Evolutionary conservation across 1,140 invertebrate species (phyloP).

Genomic region (Contarinia nasturtii): DNA sequence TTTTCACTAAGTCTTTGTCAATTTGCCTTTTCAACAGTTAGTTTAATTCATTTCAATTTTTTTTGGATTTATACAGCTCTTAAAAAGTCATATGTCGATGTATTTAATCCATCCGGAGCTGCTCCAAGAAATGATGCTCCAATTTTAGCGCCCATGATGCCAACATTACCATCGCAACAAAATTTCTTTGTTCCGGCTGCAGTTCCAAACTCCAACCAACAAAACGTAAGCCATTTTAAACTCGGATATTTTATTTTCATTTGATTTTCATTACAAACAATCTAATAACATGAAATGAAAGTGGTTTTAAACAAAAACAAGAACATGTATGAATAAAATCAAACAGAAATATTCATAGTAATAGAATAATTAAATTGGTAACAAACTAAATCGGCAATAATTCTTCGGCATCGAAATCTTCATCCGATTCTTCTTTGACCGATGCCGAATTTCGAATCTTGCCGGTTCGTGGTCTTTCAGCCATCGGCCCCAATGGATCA

Average conservation of each 20-base stretch:
- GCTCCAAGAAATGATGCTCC: constrained; percentile 27
- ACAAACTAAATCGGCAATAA: constrained; percentile 49
- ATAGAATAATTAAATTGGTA: too few species aligned
- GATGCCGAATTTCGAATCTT: constrained; percentile 38
- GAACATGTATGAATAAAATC: too few species aligned
- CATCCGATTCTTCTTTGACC: constrained; percentile 50
- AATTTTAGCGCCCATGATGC: constrained; percentile 19
- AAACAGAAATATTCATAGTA: too few species aligned
- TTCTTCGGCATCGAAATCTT: constrained; percentile 68
- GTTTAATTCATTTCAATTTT: background rate
- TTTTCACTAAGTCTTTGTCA: background rate
- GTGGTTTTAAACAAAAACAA: too few species aligned
- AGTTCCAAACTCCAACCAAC: background rate
- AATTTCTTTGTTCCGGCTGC: constrained; percentile 22
- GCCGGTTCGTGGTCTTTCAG: constrained; percentile 53
- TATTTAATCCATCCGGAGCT: constrained; percentile 51
- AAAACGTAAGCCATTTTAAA: too few species aligned
- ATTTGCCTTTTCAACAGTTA: too few species aligned
- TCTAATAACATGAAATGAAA: too few species aligned
- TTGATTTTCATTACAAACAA: too few species aligned
- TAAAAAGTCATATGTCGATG: constrained; percentile 67
- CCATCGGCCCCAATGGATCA: constrained; percentile 56
- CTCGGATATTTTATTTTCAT: too few species aligned
- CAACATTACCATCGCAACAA: constrained; percentile 7
- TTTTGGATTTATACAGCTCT: constrained; percentile 35